Base-by-base conservation (phyloP, 2,888 invertebrate species). In the Pinctada fucata region DNA sequence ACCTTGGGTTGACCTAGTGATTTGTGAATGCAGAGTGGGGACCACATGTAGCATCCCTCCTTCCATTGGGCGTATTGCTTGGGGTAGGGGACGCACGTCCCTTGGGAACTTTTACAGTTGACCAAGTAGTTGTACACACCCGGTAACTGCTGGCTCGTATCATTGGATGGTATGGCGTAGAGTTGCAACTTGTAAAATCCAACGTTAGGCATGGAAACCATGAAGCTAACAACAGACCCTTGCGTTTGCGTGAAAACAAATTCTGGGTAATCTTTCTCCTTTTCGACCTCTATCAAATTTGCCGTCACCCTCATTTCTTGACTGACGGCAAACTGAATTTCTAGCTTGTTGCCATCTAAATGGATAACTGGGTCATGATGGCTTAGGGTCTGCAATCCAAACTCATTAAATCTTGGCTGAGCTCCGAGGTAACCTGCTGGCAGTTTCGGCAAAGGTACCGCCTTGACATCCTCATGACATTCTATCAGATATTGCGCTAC, bases 21-120 rank as follows among this genome's bases (percentile, higher is more conserved):
- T 47, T 82, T 84, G 16, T 88, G 84, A 16, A 92, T 85, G 8
- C 88, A 87, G 3, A 89, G 83, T 0, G 93, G 93, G 49, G 86
- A 84, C 73, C 86, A 86, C 88, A 93, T 91, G 87, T 85, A 91
- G 83, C 93, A 93, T 5, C 92, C 93, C 78, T 93, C 92, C 84
- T 92, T 93, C 93, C 93, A 93, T 83, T 92, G 92, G 45, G 91
- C 92, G 71, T 92, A 93, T 86, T 93, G 93, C 84, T 92, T 91
- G 49, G 93, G 93, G 90, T 90, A 93, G 47, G 91, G 89, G 64
- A 85, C 82, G 8, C 87, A 85, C 47, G 82, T 79, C 76, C 88
- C 84, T 5, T 86, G 87, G 8, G 88, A 75, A 63, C 82, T 84
- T 79, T 84, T 83, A 78, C 91, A 91, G 85, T 91, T 89, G 85